phyloP scores from a whole-genome alignment of 1,140 invertebrate genomes.

The Ceratina calcarata region DNA sequence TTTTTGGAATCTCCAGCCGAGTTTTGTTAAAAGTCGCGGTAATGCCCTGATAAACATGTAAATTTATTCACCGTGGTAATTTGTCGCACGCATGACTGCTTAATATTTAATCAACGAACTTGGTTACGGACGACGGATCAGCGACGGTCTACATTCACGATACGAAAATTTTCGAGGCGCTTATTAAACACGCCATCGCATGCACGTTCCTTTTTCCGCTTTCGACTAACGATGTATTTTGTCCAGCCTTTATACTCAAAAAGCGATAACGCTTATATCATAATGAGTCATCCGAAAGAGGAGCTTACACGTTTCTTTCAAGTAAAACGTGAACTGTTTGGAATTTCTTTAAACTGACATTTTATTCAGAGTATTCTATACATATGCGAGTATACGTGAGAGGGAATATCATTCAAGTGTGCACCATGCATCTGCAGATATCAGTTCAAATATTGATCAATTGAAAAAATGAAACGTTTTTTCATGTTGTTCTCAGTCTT shows the following conservation, averaged over 20 bases:
- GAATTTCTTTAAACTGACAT: constrained; percentile 34
- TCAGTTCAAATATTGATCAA: too few species aligned
- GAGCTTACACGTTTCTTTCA: too few species aligned
- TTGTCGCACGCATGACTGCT: constrained; percentile 40
- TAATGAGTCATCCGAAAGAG: too few species aligned
- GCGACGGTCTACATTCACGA: constrained; percentile 22
- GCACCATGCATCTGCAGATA: too few species aligned
- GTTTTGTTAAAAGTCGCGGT: constrained; percentile 48
- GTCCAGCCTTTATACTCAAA: too few species aligned
- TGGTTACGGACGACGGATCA: background rate
- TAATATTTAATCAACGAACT: constrained; percentile 40
- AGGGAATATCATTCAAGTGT: too few species aligned
- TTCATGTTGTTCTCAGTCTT: too few species aligned
- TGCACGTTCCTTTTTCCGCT: background rate
- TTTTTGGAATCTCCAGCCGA: background rate
- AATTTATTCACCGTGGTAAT: constrained; percentile 54
- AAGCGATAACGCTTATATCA: too few species aligned
- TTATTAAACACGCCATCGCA: constrained; percentile 4
- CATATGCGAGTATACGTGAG: too few species aligned
- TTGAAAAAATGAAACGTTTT: too few species aligned
- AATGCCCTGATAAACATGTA: constrained; percentile 60
- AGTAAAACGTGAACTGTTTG: constrained; percentile 30
- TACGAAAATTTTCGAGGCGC: constrained; percentile 18
- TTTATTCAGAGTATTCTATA: too few species aligned
- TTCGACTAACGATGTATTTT: background rate